Evolutionary conservation across 2,113 vertebrate genomes (phyloP).

Genomic region (Taxidea taxus): DNA sequence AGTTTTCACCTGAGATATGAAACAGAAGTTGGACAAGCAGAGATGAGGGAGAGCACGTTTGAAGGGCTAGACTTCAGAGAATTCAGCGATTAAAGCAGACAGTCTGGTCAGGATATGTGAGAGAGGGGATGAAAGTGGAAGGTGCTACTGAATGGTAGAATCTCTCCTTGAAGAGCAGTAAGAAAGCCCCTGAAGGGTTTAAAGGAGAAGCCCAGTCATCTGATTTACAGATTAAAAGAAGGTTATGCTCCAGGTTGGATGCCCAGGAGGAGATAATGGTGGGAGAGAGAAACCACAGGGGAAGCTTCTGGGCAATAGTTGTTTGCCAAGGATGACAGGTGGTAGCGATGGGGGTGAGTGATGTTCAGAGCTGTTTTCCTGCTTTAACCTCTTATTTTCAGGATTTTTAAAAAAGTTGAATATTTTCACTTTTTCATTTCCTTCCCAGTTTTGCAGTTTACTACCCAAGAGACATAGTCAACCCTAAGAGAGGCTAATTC

Average conservation of each 20-base stretch:
- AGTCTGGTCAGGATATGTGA: not conserved
- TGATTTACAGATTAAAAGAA: not conserved
- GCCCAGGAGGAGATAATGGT: not conserved
- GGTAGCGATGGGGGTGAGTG: not conserved
- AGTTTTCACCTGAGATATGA: not conserved
- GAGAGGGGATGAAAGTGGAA: not conserved
- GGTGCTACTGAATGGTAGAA: not conserved
- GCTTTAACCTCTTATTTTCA: not conserved
- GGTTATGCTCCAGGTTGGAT: not conserved
- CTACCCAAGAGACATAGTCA: not conserved
- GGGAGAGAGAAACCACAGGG: not conserved
- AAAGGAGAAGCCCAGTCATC: not conserved
- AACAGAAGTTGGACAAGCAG: not conserved
- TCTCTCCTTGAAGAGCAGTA: not conserved
- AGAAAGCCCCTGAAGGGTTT: not conserved
- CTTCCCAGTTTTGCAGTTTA: not conserved
- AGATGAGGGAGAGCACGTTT: not conserved
- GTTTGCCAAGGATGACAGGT: not conserved
- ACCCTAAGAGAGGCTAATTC: not conserved
- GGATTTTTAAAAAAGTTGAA: not conserved
- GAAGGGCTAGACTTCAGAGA: not conserved
- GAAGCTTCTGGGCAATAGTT: not conserved
- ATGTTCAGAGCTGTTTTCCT: not conserved
- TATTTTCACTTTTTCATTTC: not conserved
- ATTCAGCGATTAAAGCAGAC: not conserved